Evolutionary conservation across 2,888 invertebrate genomes (phyloP).

Genomic region (Athalia circularis): DNA sequence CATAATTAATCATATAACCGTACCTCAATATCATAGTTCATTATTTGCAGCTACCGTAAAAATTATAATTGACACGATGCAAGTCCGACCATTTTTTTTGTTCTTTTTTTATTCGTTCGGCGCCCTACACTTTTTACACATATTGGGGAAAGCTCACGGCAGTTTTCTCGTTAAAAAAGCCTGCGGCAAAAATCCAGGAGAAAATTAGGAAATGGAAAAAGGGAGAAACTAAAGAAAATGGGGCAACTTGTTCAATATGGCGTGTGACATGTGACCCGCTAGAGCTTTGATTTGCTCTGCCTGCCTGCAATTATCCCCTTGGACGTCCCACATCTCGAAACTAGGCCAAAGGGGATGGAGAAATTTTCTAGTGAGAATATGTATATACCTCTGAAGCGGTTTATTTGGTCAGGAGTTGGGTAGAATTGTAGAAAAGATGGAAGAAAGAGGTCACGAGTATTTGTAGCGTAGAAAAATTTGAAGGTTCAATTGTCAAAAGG

Average conservation of each 20-base stretch:
- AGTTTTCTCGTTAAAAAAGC: too few relatives aligned
- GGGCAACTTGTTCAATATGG: conserved; percentile 28
- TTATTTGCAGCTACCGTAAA: too few relatives aligned
- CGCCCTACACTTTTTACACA: too few relatives aligned
- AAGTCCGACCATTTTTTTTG: too few relatives aligned
- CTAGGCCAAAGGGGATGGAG: conserved; percentile 51
- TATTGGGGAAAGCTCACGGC: too few relatives aligned
- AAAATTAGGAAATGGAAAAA: background rate
- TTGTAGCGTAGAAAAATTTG: conserved; percentile 22
- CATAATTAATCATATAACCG: too few relatives aligned
- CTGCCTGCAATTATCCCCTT: conserved; percentile 59
- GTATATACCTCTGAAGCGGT: background rate
- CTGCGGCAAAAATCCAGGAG: background rate
- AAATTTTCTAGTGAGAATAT: conserved; percentile 21
- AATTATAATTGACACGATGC: too few relatives aligned
- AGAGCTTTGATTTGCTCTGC: conserved; percentile 56
- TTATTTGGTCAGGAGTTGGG: background rate
- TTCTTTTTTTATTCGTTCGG: too few relatives aligned
- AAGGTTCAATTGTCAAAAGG: conserved; percentile 31
- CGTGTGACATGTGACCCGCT: conserved; percentile 36
- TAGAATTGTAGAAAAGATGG: background rate
- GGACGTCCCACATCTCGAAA: conserved; percentile 57
- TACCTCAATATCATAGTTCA: too few relatives aligned
- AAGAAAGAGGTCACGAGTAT: conserved; percentile 18
- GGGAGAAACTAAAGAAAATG: conserved; percentile 2